Percentiles rank a stretch among this genome's conserved stretches.
These are phyloP conservation scores for Ibidorhyncha struthersii DNA, from an alignment of 2,113 vertebrate species.

Conservation along the genomic window DNA sequence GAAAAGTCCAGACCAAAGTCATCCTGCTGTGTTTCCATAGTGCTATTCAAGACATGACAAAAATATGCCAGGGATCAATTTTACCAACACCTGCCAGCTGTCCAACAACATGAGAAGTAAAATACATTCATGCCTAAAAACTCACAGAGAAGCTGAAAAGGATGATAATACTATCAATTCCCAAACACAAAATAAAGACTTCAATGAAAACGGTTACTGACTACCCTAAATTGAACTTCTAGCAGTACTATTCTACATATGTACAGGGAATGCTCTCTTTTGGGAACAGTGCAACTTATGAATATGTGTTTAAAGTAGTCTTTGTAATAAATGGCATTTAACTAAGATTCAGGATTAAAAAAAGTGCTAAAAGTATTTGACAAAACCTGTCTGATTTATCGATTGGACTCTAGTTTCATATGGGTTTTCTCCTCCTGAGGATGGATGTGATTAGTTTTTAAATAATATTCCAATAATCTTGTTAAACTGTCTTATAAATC, in stretches of 20 bases:
- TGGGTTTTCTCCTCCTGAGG: not conserved
- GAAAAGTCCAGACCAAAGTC: not conserved
- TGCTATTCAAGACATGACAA: not conserved
- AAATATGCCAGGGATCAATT: not conserved
- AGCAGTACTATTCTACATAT: not conserved
- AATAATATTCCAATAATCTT: not conserved
- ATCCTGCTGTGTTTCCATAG: conserved; percentile 4
- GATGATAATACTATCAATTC: not conserved
- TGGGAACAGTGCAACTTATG: not conserved
- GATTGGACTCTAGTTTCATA: not conserved
- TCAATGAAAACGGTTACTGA: not conserved
- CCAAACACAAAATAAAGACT: not conserved
- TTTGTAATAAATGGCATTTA: not conserved
- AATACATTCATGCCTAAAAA: not conserved
- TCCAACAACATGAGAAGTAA: not conserved
- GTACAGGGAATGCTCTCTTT: not conserved
- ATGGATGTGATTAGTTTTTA: not conserved
- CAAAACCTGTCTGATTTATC: not conserved
- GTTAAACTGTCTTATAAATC: not conserved
- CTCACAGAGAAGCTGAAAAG: not conserved
- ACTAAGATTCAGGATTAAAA: not conserved
- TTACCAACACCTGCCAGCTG: not conserved
- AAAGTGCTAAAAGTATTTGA: not conserved
- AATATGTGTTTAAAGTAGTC: not conserved
- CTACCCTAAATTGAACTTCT: not conserved